Evolutionary conservation across 2,797 vertebrate genomes (phyloP), one percentile per base, ranked within the genome.

Genomic region (Bradypodion pumilum): DNA sequence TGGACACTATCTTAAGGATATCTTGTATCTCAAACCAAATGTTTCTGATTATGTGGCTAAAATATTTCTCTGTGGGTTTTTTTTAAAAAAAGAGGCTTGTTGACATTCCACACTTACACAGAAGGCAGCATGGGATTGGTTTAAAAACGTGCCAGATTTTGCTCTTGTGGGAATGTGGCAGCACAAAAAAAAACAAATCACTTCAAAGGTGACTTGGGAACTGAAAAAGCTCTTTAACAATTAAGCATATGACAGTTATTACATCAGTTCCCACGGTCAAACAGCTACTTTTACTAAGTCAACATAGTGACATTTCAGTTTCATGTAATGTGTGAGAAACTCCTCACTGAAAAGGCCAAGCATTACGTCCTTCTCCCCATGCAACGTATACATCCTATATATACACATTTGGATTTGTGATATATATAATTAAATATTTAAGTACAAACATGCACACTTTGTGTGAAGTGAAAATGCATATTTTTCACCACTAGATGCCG

Each of bases 341-440:
- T 90, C 74, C 86, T 74, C 46, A 78, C 29, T 21, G 37, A 15
- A 80, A 37, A 69, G 68, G 7, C 42, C 35, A 32, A 73, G 66
- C 88, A 86, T 77, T 84, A 70, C 78, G 79, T 68, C 74, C 83
- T 85, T 89, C 62, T 2, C 7, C 84, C 87, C 87, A n/a, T 93
- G 93, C 89, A 94, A 94, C 89, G 94, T 94, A 94, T 94, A 94
- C 94, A 94, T 94, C 92, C 90, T 93, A 91, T 94, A 94, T 94
- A 93, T 94, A 88, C 92, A 93, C 92, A 92, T 89, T 85, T 89
- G 76, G 62, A 84, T 79, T 21, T 92, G 94, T 94, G 93, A 91
- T 89, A 94, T 94, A 93, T 94, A 92, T 93, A 74, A 73, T 23
- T 68, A 70, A 73, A 82, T 44, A 74, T 92, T 94, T 88, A 85